These are phyloP conservation scores for Micrastur ruficollis DNA, from an alignment of 2,797 vertebrate species.

Conservation along the genomic window DNA sequence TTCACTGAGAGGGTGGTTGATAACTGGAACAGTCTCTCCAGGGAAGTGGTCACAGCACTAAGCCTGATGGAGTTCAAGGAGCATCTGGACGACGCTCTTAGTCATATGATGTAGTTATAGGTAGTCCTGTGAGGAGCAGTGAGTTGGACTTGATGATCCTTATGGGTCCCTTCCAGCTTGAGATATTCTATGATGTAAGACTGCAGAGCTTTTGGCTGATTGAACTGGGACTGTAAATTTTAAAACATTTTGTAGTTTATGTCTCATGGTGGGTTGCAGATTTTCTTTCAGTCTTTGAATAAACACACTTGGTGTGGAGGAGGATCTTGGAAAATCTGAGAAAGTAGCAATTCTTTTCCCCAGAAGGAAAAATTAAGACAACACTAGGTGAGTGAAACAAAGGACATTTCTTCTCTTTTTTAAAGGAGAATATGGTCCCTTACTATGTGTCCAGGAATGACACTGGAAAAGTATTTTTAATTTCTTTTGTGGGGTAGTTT, in stretches of 20 bases:
- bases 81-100: neutral
- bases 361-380: neutral
- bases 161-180: neutral
- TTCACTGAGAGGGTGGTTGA: neutral
- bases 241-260: neutral
- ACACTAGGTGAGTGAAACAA: neutral
- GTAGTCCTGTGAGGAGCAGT: neutral
- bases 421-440: neutral
- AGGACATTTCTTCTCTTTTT: neutral
- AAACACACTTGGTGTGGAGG: neutral
- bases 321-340: neutral
- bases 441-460: neutral
- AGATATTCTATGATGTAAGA: neutral
- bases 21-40: neutral
- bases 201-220: neutral
- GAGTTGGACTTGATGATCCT: neutral
- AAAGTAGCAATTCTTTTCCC: neutral
- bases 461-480: neutral
- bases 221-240: neutral
- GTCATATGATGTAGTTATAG: neutral
- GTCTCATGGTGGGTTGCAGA: neutral
- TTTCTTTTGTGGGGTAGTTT: neutral
- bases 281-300: neutral
- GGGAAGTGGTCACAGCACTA: neutral
- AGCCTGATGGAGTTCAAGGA: neutral